Evolutionary conservation across 2,797 vertebrate genomes (phyloP).

Genomic region (Fistularia tabacaria): DNA sequence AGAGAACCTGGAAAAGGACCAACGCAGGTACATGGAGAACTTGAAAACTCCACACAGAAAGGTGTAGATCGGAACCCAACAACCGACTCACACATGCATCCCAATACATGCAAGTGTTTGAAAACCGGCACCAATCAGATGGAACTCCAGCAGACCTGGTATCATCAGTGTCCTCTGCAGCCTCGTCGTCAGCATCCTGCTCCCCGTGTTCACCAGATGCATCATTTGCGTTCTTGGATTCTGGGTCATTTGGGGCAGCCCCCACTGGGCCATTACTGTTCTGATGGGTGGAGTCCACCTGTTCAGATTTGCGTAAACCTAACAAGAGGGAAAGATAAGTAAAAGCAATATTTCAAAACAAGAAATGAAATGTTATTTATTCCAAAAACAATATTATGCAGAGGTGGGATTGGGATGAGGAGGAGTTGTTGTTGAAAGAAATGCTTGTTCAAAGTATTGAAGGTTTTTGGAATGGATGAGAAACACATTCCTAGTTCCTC

Average conservation of each 20-base stretch:
- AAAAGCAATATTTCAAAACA: not conserved
- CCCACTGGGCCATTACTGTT: slow-evolving; percentile 71
- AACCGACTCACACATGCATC: not conserved
- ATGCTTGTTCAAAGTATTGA: not conserved
- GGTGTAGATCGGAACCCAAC: too few species aligned
- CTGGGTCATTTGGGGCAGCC: slow-evolving; percentile 30
- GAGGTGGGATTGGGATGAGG: not conserved
- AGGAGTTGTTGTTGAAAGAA: not conserved
- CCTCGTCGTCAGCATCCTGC: slow-evolving; percentile 92
- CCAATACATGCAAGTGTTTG: not conserved
- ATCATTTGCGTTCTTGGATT: slow-evolving; percentile 35
- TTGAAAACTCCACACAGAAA: too few species aligned
- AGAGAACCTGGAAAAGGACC: too few species aligned
- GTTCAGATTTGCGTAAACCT: slow-evolving; percentile 70
- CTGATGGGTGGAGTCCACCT: slow-evolving; percentile 49
- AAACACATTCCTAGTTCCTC: not conserved
- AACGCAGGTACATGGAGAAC: too few species aligned
- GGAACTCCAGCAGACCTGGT: slow-evolving; percentile 67
- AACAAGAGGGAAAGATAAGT: slow-evolving; percentile 12
- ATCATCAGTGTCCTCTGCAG: slow-evolving; percentile 91
- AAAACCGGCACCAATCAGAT: not conserved
- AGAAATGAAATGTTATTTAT: not conserved
- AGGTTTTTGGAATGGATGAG: not conserved
- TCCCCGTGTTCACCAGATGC: slow-evolving; percentile 76
- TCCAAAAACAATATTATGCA: not conserved